Conservation (phyloP, 1,140 invertebrate genomes). For the Phymorhynchus buccinoides region DNA sequence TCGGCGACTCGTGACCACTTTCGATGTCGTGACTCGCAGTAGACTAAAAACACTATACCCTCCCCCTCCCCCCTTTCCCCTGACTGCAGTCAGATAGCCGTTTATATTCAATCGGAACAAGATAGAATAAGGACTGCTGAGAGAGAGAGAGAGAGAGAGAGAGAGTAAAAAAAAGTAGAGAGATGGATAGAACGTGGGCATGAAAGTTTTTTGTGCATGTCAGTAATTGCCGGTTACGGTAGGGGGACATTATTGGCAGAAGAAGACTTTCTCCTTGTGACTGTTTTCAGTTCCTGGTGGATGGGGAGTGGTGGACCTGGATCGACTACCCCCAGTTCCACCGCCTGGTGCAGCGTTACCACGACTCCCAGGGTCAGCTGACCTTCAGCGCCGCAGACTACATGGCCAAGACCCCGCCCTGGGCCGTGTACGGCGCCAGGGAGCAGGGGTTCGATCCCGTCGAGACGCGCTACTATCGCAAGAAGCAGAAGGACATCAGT, state of each 20-base stretch:
- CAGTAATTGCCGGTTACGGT: constrained; percentile 79
- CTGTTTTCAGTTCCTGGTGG: constrained; percentile 76
- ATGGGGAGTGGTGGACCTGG: constrained; percentile 79
- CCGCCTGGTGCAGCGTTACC: constrained; percentile 73
- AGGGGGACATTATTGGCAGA: constrained; percentile 77
- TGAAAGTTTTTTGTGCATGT: too few relatives aligned
- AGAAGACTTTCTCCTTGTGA: constrained; percentile 57
- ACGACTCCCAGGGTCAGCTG: constrained; percentile 66
- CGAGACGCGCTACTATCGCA: constrained; percentile 77
- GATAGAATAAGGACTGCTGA: too few relatives aligned
- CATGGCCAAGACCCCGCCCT: constrained; percentile 76
- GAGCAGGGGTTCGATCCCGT: constrained; percentile 79
- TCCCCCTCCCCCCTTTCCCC: too few relatives aligned
- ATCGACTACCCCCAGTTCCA: constrained; percentile 80
- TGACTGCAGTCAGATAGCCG: too few relatives aligned
- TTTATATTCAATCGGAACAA: too few relatives aligned
- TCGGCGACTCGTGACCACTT: too few relatives aligned
- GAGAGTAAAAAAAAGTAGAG: too few relatives aligned
- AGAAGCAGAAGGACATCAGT: constrained; percentile 72
- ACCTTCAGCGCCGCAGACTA: constrained; percentile 78
- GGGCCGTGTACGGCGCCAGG: constrained; percentile 77
- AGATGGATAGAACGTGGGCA: too few relatives aligned
- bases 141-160: too few relatives aligned
- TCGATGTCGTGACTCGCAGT: too few relatives aligned
- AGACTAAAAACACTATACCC: too few relatives aligned